These are phyloP conservation scores for Neodon shergylaensis DNA, from an alignment of 2,113 vertebrate genomes.

Conservation along the genomic window DNA sequence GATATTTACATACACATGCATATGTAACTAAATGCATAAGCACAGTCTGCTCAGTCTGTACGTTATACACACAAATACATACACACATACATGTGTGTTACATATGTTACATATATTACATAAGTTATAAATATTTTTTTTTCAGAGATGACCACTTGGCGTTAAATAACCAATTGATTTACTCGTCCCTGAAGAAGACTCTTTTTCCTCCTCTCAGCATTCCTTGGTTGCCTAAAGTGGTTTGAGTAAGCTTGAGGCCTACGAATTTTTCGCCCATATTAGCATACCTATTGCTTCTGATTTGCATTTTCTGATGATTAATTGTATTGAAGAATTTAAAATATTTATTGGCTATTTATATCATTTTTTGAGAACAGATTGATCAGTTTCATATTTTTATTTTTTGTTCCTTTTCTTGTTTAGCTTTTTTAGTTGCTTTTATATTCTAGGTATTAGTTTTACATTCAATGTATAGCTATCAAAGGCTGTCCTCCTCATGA, in stretches of 20 bases:
- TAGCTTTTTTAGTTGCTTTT: background rate
- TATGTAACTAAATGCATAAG: background rate
- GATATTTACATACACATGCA: background rate
- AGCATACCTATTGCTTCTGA: background rate
- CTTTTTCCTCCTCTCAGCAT: background rate
- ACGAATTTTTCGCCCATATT: background rate
- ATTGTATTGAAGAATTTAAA: background rate
- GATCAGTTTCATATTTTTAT: background rate
- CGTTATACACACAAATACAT: background rate
- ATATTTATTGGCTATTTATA: background rate
- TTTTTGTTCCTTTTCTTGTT: background rate
- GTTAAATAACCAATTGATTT: background rate
- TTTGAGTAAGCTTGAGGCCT: background rate
- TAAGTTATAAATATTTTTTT: no score
- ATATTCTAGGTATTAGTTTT: background rate
- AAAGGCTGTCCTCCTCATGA: background rate
- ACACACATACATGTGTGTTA: no score
- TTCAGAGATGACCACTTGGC: background rate
- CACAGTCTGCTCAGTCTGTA: background rate
- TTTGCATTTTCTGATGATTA: background rate
- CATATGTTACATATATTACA: no score
- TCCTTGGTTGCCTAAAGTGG: background rate
- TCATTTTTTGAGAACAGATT: background rate
- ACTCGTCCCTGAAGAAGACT: background rate
- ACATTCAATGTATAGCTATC: no score